Evolutionary conservation across 2,888 invertebrate genomes (phyloP).

Genomic region (Tachina lurida): DNA sequence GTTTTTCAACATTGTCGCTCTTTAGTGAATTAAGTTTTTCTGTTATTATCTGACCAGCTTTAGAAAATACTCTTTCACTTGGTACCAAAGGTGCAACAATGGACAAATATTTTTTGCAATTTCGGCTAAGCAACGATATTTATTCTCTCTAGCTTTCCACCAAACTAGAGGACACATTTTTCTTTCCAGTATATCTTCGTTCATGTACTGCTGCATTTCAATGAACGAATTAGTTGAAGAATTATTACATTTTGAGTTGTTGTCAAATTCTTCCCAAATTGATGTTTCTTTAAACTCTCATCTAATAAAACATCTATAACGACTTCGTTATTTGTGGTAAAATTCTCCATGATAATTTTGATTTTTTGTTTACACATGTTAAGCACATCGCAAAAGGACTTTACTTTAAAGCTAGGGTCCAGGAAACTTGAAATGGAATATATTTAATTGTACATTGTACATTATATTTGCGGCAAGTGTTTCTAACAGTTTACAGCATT

Average conservation of each 20-base stretch:
- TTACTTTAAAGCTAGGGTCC: neutral
- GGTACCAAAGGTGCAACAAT: neutral
- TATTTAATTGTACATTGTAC: neutral
- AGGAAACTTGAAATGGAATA: neutral
- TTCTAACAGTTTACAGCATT: too few species aligned
- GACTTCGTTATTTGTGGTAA: neutral
- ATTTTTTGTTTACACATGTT: neutral
- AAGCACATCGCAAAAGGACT: neutral
- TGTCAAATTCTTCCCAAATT: too few species aligned
- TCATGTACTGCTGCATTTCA: conserved; percentile 5
- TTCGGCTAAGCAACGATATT: neutral
- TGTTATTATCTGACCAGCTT: neutral
- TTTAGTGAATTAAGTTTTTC: neutral
- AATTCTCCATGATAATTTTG: neutral
- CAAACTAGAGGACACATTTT: conserved; percentile 8
- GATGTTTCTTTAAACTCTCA: neutral
- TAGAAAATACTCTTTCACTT: neutral
- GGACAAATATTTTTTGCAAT: conserved; percentile 11
- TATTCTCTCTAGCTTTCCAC: neutral
- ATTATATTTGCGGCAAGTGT: too few species aligned
- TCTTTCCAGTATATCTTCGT: conserved; percentile 6
- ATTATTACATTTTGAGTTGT: neutral
- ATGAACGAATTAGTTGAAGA: neutral
- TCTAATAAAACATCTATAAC: neutral
- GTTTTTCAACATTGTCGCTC: neutral